Evolutionary conservation across 2,797 vertebrate genomes (phyloP).

Genomic region (Melanotaenia pygmaea): DNA sequence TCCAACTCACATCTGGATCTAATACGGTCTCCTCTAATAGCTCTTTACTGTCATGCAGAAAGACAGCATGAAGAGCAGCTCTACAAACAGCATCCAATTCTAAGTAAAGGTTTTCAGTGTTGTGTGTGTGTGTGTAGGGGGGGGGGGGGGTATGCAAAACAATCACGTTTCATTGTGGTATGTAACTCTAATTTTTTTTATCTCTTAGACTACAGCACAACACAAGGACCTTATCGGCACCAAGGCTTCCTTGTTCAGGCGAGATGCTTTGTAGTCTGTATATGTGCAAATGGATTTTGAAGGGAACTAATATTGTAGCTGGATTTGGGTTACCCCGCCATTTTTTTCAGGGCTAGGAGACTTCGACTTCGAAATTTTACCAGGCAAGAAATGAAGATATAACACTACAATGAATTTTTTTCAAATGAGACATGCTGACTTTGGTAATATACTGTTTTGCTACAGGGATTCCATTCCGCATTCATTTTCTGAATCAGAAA

Average conservation of each 20-base stretch:
- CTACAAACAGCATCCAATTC: conserved; percentile 14
- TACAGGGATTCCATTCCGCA: background rate
- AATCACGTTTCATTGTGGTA: no score
- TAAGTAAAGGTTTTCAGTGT: background rate
- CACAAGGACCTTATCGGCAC: no score
- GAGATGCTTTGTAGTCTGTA: no score
- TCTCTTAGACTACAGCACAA: no score
- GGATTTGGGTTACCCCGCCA: no score
- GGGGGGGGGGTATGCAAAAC: background rate
- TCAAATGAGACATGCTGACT: background rate
- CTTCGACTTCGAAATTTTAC: background rate
- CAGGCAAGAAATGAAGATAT: background rate
- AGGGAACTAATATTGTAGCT: no score
- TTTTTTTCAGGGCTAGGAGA: no score
- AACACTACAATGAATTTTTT: background rate
- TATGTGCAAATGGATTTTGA: no score
- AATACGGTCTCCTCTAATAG: conserved; percentile 43
- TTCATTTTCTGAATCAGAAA: background rate
- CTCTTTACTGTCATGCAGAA: conserved; percentile 47
- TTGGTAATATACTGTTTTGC: background rate
- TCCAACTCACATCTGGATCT: conserved; percentile 54
- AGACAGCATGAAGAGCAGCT: conserved; percentile 14
- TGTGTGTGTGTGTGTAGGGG: background rate
- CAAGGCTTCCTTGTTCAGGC: no score
- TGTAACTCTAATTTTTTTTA: no score